phyloP scores from a whole-genome alignment of 2,113 vertebrate species.

The Nyctibius bracteatus region DNA sequence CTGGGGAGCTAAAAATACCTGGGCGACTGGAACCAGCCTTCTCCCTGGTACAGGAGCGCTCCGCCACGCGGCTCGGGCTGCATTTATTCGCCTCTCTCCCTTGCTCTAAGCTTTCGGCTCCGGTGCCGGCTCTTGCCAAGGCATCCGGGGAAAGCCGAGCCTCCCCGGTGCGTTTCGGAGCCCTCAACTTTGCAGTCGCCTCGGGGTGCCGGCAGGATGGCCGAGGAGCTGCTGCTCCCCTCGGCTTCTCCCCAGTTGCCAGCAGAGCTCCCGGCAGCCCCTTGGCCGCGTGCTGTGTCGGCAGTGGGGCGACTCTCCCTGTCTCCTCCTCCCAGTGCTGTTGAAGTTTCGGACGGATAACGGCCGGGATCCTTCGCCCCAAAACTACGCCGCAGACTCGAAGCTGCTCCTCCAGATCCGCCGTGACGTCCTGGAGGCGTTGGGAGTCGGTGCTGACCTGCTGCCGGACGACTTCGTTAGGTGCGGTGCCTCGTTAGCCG shows the following conservation, averaged over 20 bases:
- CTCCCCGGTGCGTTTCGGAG: neutral
- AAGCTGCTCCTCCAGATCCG: constrained; percentile 80
- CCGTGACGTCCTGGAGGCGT: constrained; percentile 76
- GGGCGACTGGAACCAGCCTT: constrained; percentile 20
- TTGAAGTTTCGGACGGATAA: constrained; percentile 88
- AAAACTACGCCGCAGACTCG: constrained; percentile 72
- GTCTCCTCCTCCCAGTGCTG: constrained; percentile 73
- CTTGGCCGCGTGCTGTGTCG: neutral
- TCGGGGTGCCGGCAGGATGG: too few species aligned
- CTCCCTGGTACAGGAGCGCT: neutral
- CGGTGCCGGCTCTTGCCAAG: neutral
- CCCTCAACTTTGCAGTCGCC: neutral
- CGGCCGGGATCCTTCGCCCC: constrained; percentile 81
- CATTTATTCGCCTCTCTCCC: too few species aligned
- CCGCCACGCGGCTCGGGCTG: neutral
- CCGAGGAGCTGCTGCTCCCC: neutral
- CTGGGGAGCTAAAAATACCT: constrained; percentile 40
- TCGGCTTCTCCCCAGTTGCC: neutral
- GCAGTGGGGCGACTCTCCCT: neutral
- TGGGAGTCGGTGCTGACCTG: constrained; percentile 71
- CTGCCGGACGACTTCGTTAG: constrained; percentile 84
- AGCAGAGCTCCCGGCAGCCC: neutral
- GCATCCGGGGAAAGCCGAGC: too few species aligned
- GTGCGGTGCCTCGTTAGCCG: constrained; percentile 19
- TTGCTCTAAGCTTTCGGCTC: too few species aligned